phyloP scores from a whole-genome alignment of 2,888 invertebrate species.

The Spodoptera exigua region DNA sequence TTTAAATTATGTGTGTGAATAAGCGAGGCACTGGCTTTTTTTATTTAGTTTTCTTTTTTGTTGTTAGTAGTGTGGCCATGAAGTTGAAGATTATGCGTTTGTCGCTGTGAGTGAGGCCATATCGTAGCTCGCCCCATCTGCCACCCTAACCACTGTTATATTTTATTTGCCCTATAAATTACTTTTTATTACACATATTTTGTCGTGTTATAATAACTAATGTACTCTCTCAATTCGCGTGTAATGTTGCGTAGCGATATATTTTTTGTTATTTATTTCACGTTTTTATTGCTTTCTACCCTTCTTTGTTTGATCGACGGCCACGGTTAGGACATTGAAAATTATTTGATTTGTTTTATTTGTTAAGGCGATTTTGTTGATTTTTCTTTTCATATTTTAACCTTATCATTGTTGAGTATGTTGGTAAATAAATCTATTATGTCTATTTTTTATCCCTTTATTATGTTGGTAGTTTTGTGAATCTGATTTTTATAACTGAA shows the following conservation, averaged over 20 bases:
- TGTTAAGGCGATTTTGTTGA: not conserved
- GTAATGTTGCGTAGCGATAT: constrained; percentile 85
- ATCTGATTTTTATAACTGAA: no score
- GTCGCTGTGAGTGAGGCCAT: constrained; percentile 53
- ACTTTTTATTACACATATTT: constrained; percentile 90
- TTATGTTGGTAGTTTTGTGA: no score
- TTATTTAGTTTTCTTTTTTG: not conserved
- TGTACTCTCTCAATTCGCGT: constrained; percentile 88
- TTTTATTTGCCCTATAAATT: constrained; percentile 89
- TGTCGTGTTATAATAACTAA: constrained; percentile 90
- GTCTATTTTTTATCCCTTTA: no score
- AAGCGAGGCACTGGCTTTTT: not conserved
- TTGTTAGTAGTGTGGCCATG: constrained; percentile 1
- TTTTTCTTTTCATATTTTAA: not conserved
- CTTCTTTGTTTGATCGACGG: constrained; percentile 64
- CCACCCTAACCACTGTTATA: constrained; percentile 88
- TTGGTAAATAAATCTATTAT: no score
- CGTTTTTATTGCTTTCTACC: constrained; percentile 77
- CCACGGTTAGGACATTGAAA: constrained; percentile 53
- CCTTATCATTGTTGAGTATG: not conserved
- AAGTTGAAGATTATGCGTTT: constrained; percentile 16
- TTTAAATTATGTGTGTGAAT: constrained; percentile 1
- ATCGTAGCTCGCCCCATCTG: constrained; percentile 81
- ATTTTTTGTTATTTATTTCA: constrained; percentile 81
- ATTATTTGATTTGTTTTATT: constrained; percentile 43